Evolutionary conservation across 2,888 invertebrate species (phyloP), one percentile per base, ranked within the genome.

Genomic region (Agrenia bidenticulata): DNA sequence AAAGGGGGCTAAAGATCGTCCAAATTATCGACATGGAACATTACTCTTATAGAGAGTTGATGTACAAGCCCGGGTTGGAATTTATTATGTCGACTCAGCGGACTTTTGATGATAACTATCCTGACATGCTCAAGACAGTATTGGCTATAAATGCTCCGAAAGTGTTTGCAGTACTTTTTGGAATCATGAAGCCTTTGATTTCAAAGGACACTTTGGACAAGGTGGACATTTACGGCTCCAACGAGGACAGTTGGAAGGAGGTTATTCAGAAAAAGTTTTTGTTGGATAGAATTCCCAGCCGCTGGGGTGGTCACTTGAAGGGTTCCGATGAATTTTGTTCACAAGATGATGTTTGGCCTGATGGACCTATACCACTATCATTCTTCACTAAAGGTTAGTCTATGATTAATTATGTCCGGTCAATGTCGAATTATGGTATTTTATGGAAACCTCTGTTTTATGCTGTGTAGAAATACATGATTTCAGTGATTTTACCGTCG

Each of bases 71-170:
- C 2, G 54, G 50, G 4, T 15, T 58, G 24, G 65, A 65, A 4
- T 68, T 60, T 45, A 55, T 65, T 7, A 1, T 54, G 7, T 1
- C 5, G 2, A 59, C 62, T 2, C 55, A 63, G 2, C 19, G 42
- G 24, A 37, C 37, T 1, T 60, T 63, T 49, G 69, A 69, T 42
- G 45, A 54, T 1, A 61, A 70, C 53, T 70, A 67, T 49, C 70
- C 70, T 0, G 70, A 70, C 37, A n/a, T 70, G 13, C 27, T 70
- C 4, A 54, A 58, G 26, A 51, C 50, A 17, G 24, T 49, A 7
- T 17, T 64, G 1, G 17, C 64, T 13, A 64, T 70, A 39, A 70
- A 70, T 42, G 64, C 70, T 15, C 70, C 70, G 1, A 64, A 64
- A 50, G 37, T 70, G 15, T 67, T 70, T 37, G 17, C 56, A n/a